phyloP scores from a whole-genome alignment of 2,797 vertebrate species.

The Sciurus carolinensis region DNA sequence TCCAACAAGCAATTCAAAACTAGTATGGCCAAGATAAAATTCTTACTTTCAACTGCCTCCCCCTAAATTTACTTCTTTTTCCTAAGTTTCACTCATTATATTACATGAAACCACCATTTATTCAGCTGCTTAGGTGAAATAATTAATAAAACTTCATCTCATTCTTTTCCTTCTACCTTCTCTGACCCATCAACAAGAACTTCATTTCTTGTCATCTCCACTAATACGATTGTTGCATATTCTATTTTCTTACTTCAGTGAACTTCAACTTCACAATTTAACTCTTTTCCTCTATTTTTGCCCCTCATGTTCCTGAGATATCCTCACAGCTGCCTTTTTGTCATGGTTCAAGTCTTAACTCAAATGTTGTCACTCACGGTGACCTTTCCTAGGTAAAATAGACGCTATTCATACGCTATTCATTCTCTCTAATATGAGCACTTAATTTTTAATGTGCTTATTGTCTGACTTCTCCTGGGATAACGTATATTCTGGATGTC shows the following conservation, averaged over 20 bases:
- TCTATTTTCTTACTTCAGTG: background rate
- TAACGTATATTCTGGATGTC: background rate
- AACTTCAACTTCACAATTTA: background rate
- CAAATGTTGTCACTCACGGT: background rate
- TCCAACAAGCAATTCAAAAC: background rate
- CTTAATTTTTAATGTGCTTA: background rate
- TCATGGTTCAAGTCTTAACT: background rate
- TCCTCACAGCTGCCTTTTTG: background rate
- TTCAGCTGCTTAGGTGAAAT: background rate
- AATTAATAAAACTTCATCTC: background rate
- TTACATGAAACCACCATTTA: background rate
- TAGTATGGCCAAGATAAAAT: background rate
- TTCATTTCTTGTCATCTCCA: background rate
- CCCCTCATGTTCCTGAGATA: background rate
- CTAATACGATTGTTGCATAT: background rate
- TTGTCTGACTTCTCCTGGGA: background rate
- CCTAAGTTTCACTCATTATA: background rate
- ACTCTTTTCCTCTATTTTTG: background rate
- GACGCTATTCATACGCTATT: background rate
- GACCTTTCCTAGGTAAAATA: background rate
- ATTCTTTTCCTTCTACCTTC: background rate
- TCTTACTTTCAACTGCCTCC: background rate
- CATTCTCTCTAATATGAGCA: background rate
- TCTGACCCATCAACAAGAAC: background rate
- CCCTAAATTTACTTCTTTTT: background rate